Evolutionary conservation across 2,113 vertebrate species (phyloP), one percentile per base, ranked within the genome.

Genomic region (Tinamus guttatus): DNA sequence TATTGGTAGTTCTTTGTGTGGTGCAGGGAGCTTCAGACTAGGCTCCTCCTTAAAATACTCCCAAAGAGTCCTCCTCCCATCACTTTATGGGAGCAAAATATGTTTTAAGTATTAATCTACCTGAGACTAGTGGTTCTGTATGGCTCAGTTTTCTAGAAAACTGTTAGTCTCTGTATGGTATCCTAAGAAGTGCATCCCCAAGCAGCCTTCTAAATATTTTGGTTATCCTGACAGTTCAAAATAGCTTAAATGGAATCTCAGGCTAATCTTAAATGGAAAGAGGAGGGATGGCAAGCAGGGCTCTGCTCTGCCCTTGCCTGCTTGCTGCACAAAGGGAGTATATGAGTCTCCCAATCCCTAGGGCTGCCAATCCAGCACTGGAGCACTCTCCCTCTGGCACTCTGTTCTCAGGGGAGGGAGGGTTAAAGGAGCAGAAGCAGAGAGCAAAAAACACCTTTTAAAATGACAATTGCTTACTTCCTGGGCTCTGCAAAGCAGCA

Each of bases 181-280:
- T 79, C 47, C 40, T 75, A 83, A 47, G 40, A 70, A 43, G 80
- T 56, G 58, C 0, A 2, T 41, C 90, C 85, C 40, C 89, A 94
- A 88, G 64, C 81, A 90, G 60, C 69, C 95, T 91, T 19, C 77
- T 75, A 65, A 96, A 93, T 95, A 84, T 93, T 95, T 96, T 94
- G 73, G 73, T 88, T 90, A 25, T 86, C 80, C 38, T 71, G 64
- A 38, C 77, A 59, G 56, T 65, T 90, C 40, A 69, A 86, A 93
- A 68, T 36, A 30, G 64, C 79, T 94, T 34, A 56, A 0, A 54
- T 95, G 87, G 63, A 84, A 69, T 90, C 24, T 89, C 67, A n/a
- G 56, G 45, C 76, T 95, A 56, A 51, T 93, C 25, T 90, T n/a
- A 60, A 4, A 54, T 8, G 19, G 43, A 77, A 56, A 65, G 22